Conservation (phyloP, 2,113 vertebrate genomes). For the Takifugu bimaculatus region DNA sequence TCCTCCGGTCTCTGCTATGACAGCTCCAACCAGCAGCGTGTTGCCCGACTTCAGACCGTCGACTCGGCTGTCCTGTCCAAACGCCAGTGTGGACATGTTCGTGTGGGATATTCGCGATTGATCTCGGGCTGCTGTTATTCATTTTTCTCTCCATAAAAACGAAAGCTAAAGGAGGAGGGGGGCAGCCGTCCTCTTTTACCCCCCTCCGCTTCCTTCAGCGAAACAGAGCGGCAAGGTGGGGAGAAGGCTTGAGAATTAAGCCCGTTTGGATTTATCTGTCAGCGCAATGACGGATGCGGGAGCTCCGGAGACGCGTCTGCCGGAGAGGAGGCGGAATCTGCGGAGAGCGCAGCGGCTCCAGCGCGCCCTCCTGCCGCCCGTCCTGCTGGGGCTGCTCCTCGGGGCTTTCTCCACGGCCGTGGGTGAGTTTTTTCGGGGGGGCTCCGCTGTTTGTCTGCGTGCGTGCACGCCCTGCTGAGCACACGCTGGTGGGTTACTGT, state of each 20-base stretch:
- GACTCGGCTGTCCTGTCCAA: conserved; percentile 56
- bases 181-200: conserved; percentile 58
- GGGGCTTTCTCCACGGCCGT: conserved; percentile 62
- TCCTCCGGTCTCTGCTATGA: conserved; percentile 68
- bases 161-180: conserved; percentile 55
- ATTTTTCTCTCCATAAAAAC: conserved; percentile 38
- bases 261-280: conserved; percentile 67
- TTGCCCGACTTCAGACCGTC: conserved; percentile 58
- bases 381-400: conserved; percentile 64
- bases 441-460: background rate
- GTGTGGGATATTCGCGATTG: conserved; percentile 63
- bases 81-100: conserved; percentile 59
- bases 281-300: conserved; percentile 66
- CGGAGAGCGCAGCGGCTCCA: conserved; percentile 54
- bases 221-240: conserved; percentile 63
- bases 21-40: conserved; percentile 65
- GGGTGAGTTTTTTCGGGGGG: conserved; percentile 60
- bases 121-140: conserved; percentile 38
- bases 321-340: conserved; percentile 44
- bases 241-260: conserved; percentile 50
- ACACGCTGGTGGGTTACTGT: background rate
- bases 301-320: conserved; percentile 49
- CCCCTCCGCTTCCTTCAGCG: conserved; percentile 66
- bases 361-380: conserved; percentile 63
- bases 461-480: background rate